Base-by-base conservation (phyloP, 2,113 vertebrate genomes). In the Kryptolebias marmoratus region DNA sequence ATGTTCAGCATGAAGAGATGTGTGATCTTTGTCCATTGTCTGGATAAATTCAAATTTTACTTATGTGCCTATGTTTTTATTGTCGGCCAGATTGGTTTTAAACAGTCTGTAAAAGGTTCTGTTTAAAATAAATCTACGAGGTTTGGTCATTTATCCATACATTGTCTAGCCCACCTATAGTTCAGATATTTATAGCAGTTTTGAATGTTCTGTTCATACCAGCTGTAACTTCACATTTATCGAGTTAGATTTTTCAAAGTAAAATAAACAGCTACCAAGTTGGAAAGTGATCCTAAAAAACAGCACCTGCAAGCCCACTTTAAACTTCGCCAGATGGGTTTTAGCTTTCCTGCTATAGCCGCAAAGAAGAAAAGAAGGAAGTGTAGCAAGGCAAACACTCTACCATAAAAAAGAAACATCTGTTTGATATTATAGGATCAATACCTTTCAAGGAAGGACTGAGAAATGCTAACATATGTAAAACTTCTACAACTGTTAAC, bases 261-360 rank as follows among this genome's bases (percentile, higher is more conserved):
- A 56, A 18, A 28, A 60, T 5, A 60, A 52, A 6, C 13, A 60
- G 7, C 13, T 5, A 44, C 5, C 9, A 30, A 62, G 30, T 28
- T 44, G 27, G 68, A 49, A 58, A 48, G 31, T 39, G 67, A 52
- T 50, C 31, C 68, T 42, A 47, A 22, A 22, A 58, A 70, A 52
- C 68, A 60, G 27, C 68, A 70, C 49, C 68, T 62, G 68, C 58
- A 71, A 55, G 2, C 53, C 31, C 44, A 58, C 44, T 73, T 64
- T 64, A n/a, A 36, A 49, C 12, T 64, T 50, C 45, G 52, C 47
- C 53, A 65, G 44, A 32, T 73, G 62, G 71, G 45, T 73, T 72
- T 71, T 60, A 54, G 62, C 48, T 58, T 71, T 45, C 55, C 70
- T 11, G 31, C 53, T 11, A 22, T 15, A 72, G 42, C 60, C 36